phyloP scores from a whole-genome alignment of 2,797 vertebrate species.

The Sebastes kiyomatsui region DNA sequence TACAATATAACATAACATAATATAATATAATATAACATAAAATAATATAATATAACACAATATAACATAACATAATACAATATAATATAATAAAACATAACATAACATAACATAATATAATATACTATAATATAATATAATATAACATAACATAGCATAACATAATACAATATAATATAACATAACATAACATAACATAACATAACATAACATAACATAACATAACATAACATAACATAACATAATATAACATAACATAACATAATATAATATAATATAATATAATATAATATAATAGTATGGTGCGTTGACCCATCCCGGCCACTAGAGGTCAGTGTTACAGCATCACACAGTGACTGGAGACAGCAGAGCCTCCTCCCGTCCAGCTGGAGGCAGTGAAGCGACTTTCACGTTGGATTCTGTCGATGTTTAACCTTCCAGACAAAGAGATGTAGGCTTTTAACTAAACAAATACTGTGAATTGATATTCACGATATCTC shows the following conservation, averaged over 20 bases:
- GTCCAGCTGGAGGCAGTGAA: slow-evolving; percentile 28
- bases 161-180: rapidly evolving
- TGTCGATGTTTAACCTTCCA: neutral
- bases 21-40: rapidly evolving
- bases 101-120: rapidly evolving
- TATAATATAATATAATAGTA: neutral
- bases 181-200: neutral
- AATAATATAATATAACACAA: neutral
- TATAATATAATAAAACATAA: neutral
- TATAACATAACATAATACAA: rapidly evolving
- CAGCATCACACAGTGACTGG: too few species aligned
- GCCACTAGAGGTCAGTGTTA: slow-evolving; percentile 38
- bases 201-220: rapidly evolving
- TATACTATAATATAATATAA: rapidly evolving
- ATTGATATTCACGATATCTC: neutral
- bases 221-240: rapidly evolving
- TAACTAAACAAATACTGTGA: neutral
- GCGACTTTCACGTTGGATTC: neutral
- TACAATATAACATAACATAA: rapidly evolving
- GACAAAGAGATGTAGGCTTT: slow-evolving; percentile 12
- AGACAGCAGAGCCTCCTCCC: slow-evolving; percentile 19
- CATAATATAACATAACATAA: rapidly evolving
- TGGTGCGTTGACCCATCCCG: rapidly evolving
- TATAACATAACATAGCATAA: neutral
- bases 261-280: neutral